phyloP scores from a whole-genome alignment of 2,888 invertebrate genomes.

The Atethmia centrago region DNA sequence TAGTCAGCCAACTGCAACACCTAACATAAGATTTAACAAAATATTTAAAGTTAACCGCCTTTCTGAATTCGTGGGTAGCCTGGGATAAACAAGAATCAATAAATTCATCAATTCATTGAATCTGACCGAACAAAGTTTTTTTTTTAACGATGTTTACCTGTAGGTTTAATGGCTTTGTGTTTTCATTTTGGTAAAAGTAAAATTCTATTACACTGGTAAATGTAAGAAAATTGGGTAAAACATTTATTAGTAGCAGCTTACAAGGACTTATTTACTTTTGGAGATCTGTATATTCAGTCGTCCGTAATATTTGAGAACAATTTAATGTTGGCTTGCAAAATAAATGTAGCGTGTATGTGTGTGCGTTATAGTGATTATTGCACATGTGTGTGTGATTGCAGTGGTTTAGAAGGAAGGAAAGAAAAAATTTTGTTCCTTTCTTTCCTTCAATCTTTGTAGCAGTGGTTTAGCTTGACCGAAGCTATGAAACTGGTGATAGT shows the following conservation, averaged over 20 bases:
- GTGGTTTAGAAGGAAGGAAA: conserved; percentile 32
- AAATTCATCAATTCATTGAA: not conserved
- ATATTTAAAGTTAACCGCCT: too few species aligned
- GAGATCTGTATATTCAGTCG: not conserved
- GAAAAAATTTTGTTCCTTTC: not conserved
- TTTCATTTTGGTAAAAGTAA: not conserved
- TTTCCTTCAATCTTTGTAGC: conserved; percentile 26
- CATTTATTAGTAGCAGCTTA: not conserved
- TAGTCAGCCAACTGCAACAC: too few species aligned
- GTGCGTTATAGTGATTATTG: conserved; percentile 58
- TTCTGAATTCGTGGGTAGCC: too few species aligned
- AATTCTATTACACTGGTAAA: not conserved
- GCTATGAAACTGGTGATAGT: conserved; percentile 52
- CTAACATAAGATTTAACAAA: too few species aligned
- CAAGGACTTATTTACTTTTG: not conserved
- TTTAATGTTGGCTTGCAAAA: conserved; percentile 68
- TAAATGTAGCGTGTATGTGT: conserved; percentile 73
- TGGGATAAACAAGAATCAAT: too few species aligned
- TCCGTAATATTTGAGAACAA: not conserved
- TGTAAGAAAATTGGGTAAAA: not conserved
- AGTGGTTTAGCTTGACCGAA: conserved; percentile 52
- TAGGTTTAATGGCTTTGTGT: not conserved
- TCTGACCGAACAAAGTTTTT: not conserved
- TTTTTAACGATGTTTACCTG: not conserved
- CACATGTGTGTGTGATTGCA: conserved; percentile 48